phyloP scores from a whole-genome alignment of 2,888 invertebrate species.

The Trisateles emortualis region DNA sequence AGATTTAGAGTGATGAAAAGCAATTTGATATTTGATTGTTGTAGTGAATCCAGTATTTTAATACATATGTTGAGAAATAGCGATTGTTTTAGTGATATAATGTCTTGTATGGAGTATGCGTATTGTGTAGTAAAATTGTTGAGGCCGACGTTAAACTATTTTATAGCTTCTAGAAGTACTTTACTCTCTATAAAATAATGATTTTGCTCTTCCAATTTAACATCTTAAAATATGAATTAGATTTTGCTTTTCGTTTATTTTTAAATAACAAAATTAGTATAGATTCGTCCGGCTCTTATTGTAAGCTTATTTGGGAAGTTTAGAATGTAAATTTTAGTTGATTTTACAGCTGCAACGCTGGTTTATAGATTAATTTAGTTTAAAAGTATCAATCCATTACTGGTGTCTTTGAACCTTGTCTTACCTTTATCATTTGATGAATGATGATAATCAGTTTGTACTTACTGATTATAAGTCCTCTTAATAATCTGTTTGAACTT shows the following conservation, averaged over 20 bases:
- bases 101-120: constrained; percentile 70
- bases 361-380: constrained; percentile 48
- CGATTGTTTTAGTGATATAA: constrained; percentile 70
- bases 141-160: constrained; percentile 48
- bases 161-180: constrained; percentile 41
- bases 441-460: constrained; percentile 54
- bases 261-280: constrained; percentile 7
- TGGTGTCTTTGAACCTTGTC: constrained; percentile 41
- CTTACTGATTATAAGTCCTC: constrained; percentile 32
- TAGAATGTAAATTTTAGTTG: constrained; percentile 55
- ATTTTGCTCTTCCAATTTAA: constrained; percentile 2
- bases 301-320: constrained; percentile 60
- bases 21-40: constrained; percentile 75
- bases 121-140: constrained; percentile 74
- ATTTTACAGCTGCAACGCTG: constrained; percentile 53
- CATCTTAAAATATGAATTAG: not conserved
- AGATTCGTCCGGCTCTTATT: constrained; percentile 27
- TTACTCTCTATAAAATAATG: not conserved
- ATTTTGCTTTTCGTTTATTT: constrained; percentile 9
- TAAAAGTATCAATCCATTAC: constrained; percentile 47
- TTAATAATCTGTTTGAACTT: constrained; percentile 5
- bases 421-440: constrained; percentile 41
- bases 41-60: constrained; percentile 80
- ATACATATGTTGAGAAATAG: constrained; percentile 69
- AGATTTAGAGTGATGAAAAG: constrained; percentile 67